Percentiles rank a stretch among this genome's conserved stretches.
These are phyloP conservation scores for Cordilura impudica DNA, from an alignment of 2,888 invertebrate genomes.

Conservation along the genomic window DNA sequence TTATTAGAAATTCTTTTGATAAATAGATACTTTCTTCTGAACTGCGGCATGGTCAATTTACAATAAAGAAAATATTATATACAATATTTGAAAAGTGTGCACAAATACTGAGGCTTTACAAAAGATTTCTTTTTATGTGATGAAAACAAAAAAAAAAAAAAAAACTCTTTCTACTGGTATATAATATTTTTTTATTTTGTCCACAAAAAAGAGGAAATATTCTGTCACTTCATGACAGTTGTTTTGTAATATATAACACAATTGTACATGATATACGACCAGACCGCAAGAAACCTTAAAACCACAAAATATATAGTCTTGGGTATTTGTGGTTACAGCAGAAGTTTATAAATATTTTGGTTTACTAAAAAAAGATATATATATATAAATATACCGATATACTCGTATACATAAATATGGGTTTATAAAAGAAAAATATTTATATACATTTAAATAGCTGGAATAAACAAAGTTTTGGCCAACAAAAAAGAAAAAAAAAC, in stretches of 20 bases:
- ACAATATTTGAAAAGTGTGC: too few species aligned
- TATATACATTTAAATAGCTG: too few species aligned
- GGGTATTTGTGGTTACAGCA: slow-evolving; percentile 29
- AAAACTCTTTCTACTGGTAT: not conserved
- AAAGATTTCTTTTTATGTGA: not conserved
- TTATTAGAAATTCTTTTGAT: too few species aligned
- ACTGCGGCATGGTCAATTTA: too few species aligned
- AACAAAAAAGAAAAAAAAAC: not conserved
- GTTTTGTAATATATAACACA: slow-evolving; percentile 33
- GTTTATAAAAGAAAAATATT: not conserved
- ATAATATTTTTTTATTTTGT: not conserved
- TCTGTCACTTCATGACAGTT: slow-evolving; percentile 43
- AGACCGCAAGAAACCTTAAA: slow-evolving; percentile 39
- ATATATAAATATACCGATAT: too few species aligned
- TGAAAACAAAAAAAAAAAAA: not conserved
- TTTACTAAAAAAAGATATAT: too few species aligned
- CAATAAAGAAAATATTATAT: too few species aligned
- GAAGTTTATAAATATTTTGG: slow-evolving; percentile 14
- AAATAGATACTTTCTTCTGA: too few species aligned
- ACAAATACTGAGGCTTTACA: not conserved
- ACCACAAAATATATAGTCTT: slow-evolving; percentile 34
- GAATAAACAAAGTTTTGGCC: too few species aligned
- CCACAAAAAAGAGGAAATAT: slow-evolving; percentile 10
- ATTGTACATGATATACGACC: slow-evolving; percentile 30
- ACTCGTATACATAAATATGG: too few species aligned